These are phyloP conservation scores for Myotis planiceps DNA, from an alignment of 2,797 vertebrate species.

Conservation along the genomic window DNA sequence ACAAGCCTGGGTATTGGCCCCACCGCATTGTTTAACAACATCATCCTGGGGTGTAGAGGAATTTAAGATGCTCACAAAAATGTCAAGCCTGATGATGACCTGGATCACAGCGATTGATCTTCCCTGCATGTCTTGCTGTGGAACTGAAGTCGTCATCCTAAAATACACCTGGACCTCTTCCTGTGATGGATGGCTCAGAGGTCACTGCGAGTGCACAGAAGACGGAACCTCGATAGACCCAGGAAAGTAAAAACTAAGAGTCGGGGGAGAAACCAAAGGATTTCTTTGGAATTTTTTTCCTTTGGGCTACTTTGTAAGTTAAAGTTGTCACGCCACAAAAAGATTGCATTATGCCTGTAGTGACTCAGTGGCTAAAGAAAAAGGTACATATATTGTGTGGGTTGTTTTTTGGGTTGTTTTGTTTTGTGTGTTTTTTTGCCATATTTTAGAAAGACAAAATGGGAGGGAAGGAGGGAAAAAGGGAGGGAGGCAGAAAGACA, in stretches of 20 bases:
- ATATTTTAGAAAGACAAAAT: background rate
- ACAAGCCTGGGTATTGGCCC: background rate
- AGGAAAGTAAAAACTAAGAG: background rate
- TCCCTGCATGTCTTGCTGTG: background rate
- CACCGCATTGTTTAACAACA: background rate
- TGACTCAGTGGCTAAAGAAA: background rate
- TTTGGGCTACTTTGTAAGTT: background rate
- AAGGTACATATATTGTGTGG: background rate
- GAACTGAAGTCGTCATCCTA: slow-evolving; percentile 11
- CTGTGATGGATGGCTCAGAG: slow-evolving; percentile 53
- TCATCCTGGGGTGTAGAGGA: background rate
- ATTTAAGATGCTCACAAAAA: background rate
- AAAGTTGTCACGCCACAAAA: background rate
- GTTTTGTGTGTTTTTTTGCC: background rate
- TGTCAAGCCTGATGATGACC: background rate
- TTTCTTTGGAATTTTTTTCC: background rate
- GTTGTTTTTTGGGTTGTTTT: background rate
- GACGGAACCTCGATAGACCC: background rate
- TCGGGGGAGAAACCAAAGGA: background rate
- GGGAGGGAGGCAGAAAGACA: too few species aligned
- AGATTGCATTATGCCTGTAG: background rate
- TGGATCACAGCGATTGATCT: background rate
- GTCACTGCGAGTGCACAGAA: slow-evolving; percentile 18
- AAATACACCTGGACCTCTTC: background rate
- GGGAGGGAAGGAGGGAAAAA: background rate